phyloP scores from a whole-genome alignment of 2,888 invertebrate species.

The Thera britannica region DNA sequence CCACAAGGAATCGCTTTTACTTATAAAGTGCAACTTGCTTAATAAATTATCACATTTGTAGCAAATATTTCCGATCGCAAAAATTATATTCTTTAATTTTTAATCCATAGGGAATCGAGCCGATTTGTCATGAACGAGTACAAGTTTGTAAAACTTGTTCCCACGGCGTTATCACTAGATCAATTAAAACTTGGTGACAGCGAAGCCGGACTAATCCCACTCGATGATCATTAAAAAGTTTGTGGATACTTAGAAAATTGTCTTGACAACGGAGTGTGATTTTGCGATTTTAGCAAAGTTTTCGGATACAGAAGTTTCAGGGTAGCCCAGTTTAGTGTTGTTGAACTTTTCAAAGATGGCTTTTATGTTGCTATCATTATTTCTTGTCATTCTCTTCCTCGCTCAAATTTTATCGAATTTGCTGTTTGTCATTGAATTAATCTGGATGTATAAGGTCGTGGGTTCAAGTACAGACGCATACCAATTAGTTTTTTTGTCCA shows the following conservation, averaged over 20 bases:
- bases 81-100: neutral
- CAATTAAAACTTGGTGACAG: conserved; percentile 27
- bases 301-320: conserved; percentile 13
- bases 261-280: conserved; percentile 34
- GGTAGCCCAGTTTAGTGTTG: conserved; percentile 19
- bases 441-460: too few relatives aligned
- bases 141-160: conserved; percentile 15
- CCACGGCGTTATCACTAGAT: conserved; percentile 24
- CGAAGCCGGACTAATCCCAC: conserved; percentile 14
- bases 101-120: neutral
- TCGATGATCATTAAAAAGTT: conserved; percentile 39
- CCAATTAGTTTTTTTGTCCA: too few relatives aligned
- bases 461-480: too few relatives aligned
- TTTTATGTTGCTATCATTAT: neutral
- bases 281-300: conserved; percentile 30
- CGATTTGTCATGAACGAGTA: conserved; percentile 10
- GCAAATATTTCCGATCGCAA: neutral
- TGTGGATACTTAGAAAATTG: conserved; percentile 33
- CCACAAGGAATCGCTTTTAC: too few relatives aligned
- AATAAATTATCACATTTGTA: too few relatives aligned
- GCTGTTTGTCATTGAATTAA: too few relatives aligned
- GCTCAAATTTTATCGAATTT: too few relatives aligned
- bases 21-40: too few relatives aligned
- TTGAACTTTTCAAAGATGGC: conserved; percentile 1
- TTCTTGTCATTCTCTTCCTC: neutral